These are phyloP conservation scores for Therioaphis trifolii DNA, from an alignment of 2,888 invertebrate genomes.

Conservation along the genomic window DNA sequence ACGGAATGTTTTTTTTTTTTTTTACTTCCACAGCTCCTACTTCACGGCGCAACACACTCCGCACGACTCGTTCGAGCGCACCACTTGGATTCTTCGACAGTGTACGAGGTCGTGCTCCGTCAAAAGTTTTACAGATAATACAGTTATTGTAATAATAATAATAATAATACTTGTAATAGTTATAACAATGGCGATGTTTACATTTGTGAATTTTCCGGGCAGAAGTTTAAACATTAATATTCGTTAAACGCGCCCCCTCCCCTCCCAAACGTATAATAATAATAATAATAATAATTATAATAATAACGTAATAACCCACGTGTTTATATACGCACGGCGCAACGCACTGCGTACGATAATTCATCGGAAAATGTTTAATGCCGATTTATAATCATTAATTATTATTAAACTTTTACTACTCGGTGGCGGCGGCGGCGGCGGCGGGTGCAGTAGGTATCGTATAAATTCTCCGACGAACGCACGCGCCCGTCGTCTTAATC, in stretches of 20 bases:
- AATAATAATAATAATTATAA: no score
- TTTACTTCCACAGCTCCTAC: no score
- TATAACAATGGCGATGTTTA: background rate
- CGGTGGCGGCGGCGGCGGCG: no score
- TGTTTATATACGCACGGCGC: background rate
- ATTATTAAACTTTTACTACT: slow-evolving; percentile 16
- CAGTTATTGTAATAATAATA: background rate
- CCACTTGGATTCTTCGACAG: slow-evolving; percentile 4
- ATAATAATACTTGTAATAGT: slow-evolving; percentile 27
- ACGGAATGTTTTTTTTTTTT: background rate
- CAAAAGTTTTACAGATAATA: slow-evolving; percentile 32
- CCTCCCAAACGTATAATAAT: no score
- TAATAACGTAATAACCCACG: background rate
- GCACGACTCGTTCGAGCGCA: background rate
- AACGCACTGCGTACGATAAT: background rate
- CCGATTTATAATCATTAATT: slow-evolving; percentile 33
- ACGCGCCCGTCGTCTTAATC: no score
- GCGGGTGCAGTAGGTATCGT: no score
- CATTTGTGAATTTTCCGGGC: background rate
- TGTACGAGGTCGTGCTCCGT: background rate
- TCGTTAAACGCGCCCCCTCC: slow-evolving; percentile 9
- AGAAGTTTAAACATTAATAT: slow-evolving; percentile 56
- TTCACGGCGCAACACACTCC: no score
- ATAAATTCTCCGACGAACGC: no score
- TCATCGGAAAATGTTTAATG: slow-evolving; percentile 28